phyloP scores from a whole-genome alignment of 1,140 invertebrate species.

The Trinorchestia longiramus region DNA sequence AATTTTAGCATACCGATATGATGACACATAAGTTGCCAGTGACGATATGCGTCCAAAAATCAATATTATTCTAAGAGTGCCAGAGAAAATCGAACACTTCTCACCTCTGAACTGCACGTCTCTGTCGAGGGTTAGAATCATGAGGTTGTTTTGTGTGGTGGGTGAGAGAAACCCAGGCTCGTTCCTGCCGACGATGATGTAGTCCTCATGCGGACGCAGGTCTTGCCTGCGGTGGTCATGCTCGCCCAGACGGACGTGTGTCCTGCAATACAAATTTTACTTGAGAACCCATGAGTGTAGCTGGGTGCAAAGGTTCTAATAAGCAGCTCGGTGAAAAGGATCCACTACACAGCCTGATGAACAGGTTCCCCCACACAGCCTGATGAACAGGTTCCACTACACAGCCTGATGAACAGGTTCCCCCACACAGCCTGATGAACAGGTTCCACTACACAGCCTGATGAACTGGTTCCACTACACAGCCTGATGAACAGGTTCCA shows the following conservation, averaged over 20 bases:
- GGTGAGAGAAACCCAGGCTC: slow-evolving; percentile 18
- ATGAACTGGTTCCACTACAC: too few species aligned
- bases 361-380: too few species aligned
- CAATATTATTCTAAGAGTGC: neutral
- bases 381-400: too few species aligned
- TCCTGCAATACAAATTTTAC: neutral
- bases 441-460: too few species aligned
- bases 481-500: too few species aligned
- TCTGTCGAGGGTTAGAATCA: slow-evolving; percentile 21
- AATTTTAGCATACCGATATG: too few species aligned
- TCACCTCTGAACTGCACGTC: neutral
- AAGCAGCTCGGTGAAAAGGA: too few species aligned
- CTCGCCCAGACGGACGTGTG: slow-evolving; percentile 14
- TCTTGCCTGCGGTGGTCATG: slow-evolving; percentile 2
- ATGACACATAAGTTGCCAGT: too few species aligned
- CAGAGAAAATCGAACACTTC: neutral
- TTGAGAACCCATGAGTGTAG: neutral
- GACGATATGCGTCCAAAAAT: neutral
- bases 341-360: too few species aligned
- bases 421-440: too few species aligned
- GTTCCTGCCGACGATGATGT: slow-evolving; percentile 10
- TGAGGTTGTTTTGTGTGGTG: slow-evolving; percentile 31
- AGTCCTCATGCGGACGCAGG: slow-evolving; percentile 8
- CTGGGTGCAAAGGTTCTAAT: neutral
- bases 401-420: too few species aligned